Evolutionary conservation across 2,888 invertebrate genomes (phyloP).

Genomic region (Drosophila suboccidentalis): DNA sequence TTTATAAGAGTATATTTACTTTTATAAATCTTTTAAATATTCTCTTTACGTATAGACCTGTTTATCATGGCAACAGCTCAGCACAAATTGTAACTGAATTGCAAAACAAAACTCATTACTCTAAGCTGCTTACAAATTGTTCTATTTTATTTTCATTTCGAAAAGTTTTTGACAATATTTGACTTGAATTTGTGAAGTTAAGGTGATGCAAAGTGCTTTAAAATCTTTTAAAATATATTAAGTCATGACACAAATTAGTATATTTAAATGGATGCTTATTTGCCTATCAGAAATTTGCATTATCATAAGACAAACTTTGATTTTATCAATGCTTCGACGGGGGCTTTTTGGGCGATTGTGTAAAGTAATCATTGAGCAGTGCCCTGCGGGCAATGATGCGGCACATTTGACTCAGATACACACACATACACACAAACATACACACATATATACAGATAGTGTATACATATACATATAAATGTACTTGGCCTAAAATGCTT

Average conservation of each 20-base stretch:
- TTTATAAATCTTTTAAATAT: not conserved
- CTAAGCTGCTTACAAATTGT: slow-evolving; percentile 17
- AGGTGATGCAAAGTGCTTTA: slow-evolving; percentile 8
- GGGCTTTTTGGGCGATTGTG: slow-evolving; percentile 10
- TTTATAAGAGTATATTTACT: too few species aligned
- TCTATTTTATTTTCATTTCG: not conserved
- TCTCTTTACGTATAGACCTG: not conserved
- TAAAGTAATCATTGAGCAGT: slow-evolving; percentile 53
- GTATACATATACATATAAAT: not conserved
- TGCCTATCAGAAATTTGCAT: slow-evolving; percentile 50
- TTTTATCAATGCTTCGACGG: slow-evolving; percentile 15
- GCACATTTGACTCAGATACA: slow-evolving; percentile 38
- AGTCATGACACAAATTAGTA: slow-evolving; percentile 30
- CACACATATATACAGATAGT: not conserved
- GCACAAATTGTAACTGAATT: slow-evolving; percentile 13
- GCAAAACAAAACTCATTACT: slow-evolving; percentile 27
- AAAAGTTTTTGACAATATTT: slow-evolving; percentile 12
- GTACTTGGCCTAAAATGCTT: slow-evolving; percentile 12
- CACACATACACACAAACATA: slow-evolving; percentile 1
- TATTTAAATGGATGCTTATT: slow-evolving; percentile 17
- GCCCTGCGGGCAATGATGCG: slow-evolving; percentile 48
- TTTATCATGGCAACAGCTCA: slow-evolving; percentile 17
- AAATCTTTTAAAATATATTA: slow-evolving; percentile 19
- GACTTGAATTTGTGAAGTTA: slow-evolving; percentile 3
- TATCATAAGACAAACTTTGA: slow-evolving; percentile 55